Evolutionary conservation across 2,888 invertebrate species (phyloP).

Genomic region (Conops quadrifasciatus): DNA sequence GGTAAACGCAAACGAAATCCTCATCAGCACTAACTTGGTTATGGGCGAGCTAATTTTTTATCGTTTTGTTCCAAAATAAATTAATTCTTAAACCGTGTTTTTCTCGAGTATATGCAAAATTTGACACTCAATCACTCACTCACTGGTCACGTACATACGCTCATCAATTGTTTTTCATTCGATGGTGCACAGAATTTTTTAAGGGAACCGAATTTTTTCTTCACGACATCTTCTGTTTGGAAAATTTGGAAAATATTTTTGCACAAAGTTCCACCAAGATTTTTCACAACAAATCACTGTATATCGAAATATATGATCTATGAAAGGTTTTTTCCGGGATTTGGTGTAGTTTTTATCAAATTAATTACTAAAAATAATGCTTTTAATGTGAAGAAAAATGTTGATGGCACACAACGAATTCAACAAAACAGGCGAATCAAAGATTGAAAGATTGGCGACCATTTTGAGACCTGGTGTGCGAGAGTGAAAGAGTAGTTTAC

Average conservation of each 20-base stretch:
- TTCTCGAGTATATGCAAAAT: neutral
- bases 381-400: slow-evolving; percentile 32
- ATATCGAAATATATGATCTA: neutral
- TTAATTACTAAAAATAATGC: slow-evolving; percentile 31
- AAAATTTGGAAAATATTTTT: slow-evolving; percentile 34
- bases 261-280: neutral
- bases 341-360: slow-evolving; percentile 15
- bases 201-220: slow-evolving; percentile 22
- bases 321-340: slow-evolving; percentile 36
- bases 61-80: neutral
- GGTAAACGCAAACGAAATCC: too few relatives aligned
- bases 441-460: slow-evolving; percentile 32
- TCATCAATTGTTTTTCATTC: slow-evolving; percentile 7
- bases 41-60: too few relatives aligned
- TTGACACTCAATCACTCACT: neutral
- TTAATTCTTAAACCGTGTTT: neutral
- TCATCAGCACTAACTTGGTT: too few relatives aligned
- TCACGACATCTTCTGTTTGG: neutral
- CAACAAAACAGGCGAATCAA: slow-evolving; percentile 41
- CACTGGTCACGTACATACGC: slow-evolving; percentile 8
- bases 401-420: slow-evolving; percentile 39
- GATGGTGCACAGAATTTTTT: slow-evolving; percentile 22
- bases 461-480: slow-evolving; percentile 41
- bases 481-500: slow-evolving; percentile 24
- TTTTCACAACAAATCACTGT: slow-evolving; percentile 16